Conservation (phyloP, 2,888 invertebrate species). For the Rotaria socialis region DNA sequence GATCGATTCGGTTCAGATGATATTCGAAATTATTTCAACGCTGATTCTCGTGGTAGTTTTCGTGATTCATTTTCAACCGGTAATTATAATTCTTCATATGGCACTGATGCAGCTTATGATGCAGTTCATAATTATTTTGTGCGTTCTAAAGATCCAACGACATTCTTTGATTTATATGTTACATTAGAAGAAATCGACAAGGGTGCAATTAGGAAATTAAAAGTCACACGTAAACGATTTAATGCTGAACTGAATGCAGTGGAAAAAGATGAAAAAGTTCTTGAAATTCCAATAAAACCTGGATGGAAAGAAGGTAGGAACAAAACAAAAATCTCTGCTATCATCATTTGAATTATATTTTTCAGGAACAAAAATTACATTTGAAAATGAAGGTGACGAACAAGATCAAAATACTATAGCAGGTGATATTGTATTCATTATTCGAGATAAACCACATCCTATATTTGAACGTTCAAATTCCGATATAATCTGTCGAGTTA, state of each 20-base stretch:
- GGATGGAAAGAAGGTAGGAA: conserved; percentile 85
- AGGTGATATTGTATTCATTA: conserved; percentile 84
- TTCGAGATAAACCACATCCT: conserved; percentile 84
- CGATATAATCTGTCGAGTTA: conserved; percentile 80
- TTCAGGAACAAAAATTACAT: conserved; percentile 80
- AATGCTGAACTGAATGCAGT: conserved; percentile 67
- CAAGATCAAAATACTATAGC: conserved; percentile 86
- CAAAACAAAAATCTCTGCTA: background rate
- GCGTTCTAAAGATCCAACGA: conserved; percentile 53
- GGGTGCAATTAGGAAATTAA: conserved; percentile 95
- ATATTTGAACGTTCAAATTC: conserved; percentile 85
- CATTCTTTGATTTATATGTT: conserved; percentile 75
- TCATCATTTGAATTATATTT: too few species aligned
- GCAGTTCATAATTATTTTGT: background rate
- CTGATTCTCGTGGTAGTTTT: background rate
- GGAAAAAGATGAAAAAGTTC: conserved; percentile 80
- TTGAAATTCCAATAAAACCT: conserved; percentile 85
- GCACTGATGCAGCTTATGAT: background rate
- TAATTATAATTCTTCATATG: background rate
- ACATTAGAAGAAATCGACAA: conserved; percentile 84
- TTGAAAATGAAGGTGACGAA: conserved; percentile 92
- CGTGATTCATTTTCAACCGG: background rate
- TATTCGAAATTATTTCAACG: background rate
- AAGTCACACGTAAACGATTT: conserved; percentile 73
- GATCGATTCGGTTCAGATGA: background rate